Conservation (phyloP, 2,888 invertebrate species). For the Agrilus cyanescens region DNA sequence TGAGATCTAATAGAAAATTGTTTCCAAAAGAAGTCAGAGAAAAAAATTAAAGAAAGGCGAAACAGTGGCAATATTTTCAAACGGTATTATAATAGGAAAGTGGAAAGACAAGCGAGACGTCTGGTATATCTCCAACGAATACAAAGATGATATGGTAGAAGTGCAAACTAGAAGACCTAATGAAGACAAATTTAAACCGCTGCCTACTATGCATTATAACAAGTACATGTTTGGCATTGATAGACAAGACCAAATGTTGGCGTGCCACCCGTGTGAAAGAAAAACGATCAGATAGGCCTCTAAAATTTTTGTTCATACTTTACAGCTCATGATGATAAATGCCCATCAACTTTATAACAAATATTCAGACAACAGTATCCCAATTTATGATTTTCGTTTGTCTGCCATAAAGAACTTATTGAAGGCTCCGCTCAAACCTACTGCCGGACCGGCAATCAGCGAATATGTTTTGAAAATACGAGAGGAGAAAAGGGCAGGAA, state of each 20-base stretch:
- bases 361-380: neutral
- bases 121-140: constrained; percentile 15
- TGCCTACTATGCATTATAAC: constrained; percentile 12
- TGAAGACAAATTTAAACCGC: constrained; percentile 8
- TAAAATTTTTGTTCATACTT: constrained; percentile 3
- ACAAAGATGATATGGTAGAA: constrained; percentile 10
- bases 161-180: constrained; percentile 5
- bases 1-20: no score
- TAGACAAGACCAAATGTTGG: constrained; percentile 14
- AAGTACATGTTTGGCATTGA: constrained; percentile 13
- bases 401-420: neutral
- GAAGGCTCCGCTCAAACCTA: no score
- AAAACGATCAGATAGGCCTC: constrained; percentile 4
- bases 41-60: constrained; percentile 14
- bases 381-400: neutral
- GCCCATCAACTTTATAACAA: neutral
- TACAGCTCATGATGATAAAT: constrained; percentile 2
- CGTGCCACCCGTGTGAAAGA: constrained; percentile 14
- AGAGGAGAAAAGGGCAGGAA: neutral
- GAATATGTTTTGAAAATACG: no score
- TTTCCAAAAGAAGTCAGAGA: no score
- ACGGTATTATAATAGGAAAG: constrained; percentile 11
- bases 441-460: no score
- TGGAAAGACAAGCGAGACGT: constrained; percentile 17
- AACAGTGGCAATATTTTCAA: no score